Conservation (phyloP, 2,888 invertebrate species). For the Polietes domitor region DNA sequence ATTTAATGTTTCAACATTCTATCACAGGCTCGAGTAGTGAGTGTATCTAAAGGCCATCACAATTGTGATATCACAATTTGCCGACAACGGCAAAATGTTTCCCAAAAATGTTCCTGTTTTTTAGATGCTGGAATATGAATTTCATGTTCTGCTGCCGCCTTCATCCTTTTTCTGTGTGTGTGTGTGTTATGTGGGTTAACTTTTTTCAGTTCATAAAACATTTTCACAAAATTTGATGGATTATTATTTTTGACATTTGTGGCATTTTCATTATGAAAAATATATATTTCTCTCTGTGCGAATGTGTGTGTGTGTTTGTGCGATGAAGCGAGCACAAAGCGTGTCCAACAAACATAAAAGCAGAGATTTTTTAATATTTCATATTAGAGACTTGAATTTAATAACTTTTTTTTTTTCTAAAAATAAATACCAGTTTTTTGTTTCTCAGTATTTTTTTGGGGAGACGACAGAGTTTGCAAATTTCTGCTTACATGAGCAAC, state of each 20-base stretch:
- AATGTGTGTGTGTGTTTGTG: not conserved
- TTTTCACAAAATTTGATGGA: conserved; percentile 31
- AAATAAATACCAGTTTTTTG: not conserved
- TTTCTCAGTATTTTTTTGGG: not conserved
- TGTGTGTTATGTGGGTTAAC: too few relatives aligned
- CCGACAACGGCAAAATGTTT: too few relatives aligned
- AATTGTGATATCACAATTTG: too few relatives aligned
- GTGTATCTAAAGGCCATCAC: too few relatives aligned
- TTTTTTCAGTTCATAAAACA: not conserved
- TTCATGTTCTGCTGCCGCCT: too few relatives aligned
- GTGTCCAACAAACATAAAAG: not conserved
- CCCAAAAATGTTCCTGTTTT: too few relatives aligned
- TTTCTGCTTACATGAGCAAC: not conserved
- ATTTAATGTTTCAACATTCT: too few relatives aligned
- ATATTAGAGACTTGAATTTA: not conserved
- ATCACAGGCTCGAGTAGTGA: too few relatives aligned
- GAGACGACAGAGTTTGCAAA: not conserved
- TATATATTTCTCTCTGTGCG: not conserved
- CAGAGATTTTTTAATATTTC: not conserved
- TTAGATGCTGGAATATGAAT: too few relatives aligned
- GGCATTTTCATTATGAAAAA: conserved; percentile 32
- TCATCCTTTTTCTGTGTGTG: too few relatives aligned
- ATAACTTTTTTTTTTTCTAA: not conserved
- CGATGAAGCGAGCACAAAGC: not conserved
- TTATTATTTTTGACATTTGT: conserved; percentile 39